Conservation (phyloP, 1,140 invertebrate species). For the Anastrepha obliqua region DNA sequence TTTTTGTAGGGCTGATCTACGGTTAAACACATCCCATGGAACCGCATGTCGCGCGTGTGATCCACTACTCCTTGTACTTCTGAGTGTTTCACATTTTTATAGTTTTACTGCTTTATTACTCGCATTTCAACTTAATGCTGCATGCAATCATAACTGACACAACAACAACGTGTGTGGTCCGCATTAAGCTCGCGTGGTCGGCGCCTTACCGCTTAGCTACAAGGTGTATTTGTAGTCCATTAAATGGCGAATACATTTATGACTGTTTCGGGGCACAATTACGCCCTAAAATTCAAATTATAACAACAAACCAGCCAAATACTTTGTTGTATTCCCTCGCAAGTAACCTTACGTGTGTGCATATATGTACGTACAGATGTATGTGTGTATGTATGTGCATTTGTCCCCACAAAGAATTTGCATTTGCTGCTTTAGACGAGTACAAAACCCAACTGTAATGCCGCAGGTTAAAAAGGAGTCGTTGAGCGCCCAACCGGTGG, state of each 20-base stretch:
- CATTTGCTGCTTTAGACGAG: neutral
- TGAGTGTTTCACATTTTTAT: conserved; percentile 52
- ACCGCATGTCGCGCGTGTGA: neutral
- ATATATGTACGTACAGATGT: neutral
- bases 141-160: conserved; percentile 42
- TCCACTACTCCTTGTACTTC: conserved; percentile 2
- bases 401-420: neutral
- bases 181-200: conserved; percentile 11
- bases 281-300: conserved; percentile 73
- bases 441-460: neutral
- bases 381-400: no score
- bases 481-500: neutral
- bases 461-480: neutral
- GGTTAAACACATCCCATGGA: neutral
- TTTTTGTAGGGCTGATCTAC: no score
- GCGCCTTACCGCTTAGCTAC: neutral
- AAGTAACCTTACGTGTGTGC: neutral
- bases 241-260: conserved; percentile 73
- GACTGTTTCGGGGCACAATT: conserved; percentile 64
- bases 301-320: conserved; percentile 55
- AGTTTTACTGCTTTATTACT: conserved; percentile 42
- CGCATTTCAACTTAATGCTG: conserved; percentile 44
- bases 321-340: conserved; percentile 40
- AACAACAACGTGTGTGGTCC: conserved; percentile 46
- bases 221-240: conserved; percentile 54